A percentile compares a stretch with the other conserved stretches of the same genome.
These are phyloP conservation scores for Marcusenius ussheri DNA, from an alignment of 2,113 vertebrate species.

Conservation along the genomic window DNA sequence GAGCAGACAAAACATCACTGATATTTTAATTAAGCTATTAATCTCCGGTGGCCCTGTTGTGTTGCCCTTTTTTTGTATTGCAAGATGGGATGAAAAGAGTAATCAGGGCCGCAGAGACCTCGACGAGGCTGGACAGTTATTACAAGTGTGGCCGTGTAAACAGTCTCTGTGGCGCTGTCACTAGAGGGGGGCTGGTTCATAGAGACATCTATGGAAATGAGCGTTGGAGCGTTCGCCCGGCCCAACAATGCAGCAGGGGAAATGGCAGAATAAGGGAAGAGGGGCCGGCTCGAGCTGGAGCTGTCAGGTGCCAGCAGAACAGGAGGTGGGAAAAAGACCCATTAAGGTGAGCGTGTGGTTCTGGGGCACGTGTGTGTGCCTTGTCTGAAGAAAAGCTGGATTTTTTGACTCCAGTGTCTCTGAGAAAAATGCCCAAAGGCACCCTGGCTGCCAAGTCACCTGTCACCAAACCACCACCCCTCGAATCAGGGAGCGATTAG, in stretches of 20 bases:
- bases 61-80: neutral
- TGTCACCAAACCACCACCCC: neutral
- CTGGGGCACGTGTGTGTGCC: neutral
- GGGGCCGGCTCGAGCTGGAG: neutral
- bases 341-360: neutral
- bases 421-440: neutral
- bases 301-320: neutral
- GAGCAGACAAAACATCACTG: slow-evolving; percentile 1
- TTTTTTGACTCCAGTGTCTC: neutral
- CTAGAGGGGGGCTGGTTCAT: neutral
- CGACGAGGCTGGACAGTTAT: neutral
- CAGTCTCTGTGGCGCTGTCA: neutral
- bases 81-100: neutral
- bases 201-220: neutral
- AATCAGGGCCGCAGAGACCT: neutral
- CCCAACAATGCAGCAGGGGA: neutral
- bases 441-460: neutral
- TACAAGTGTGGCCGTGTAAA: neutral
- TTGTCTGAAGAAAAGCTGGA: neutral
- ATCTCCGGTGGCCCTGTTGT: slow-evolving; percentile 13
- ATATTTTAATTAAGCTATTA: slow-evolving; percentile 25
- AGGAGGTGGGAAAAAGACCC: neutral
- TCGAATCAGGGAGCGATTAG: neutral
- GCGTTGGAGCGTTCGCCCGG: neutral
- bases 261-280: neutral